phyloP scores from a whole-genome alignment of 2,797 vertebrate genomes.

The Chrysocyon brachyurus region DNA sequence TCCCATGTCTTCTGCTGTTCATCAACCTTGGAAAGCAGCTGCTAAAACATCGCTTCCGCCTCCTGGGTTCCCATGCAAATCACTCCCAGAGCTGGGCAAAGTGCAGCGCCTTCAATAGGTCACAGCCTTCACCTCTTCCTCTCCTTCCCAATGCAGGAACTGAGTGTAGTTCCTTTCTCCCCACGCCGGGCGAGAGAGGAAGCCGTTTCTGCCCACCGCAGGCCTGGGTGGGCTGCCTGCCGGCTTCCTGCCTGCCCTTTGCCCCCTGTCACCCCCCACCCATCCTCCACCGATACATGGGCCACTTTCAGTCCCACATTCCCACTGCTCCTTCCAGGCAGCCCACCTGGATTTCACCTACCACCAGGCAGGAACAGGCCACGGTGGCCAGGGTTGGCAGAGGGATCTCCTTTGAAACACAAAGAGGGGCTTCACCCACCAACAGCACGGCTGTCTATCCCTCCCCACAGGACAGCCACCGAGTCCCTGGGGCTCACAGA shows the following conservation, averaged over 20 bases:
- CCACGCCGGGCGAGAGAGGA: slow-evolving; percentile 85
- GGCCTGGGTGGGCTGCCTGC: slow-evolving; percentile 78
- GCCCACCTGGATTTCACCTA: neutral
- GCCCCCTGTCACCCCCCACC: slow-evolving; percentile 77
- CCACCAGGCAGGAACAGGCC: neutral
- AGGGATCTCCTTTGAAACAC: neutral
- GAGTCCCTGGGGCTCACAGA: neutral
- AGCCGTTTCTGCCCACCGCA: slow-evolving; percentile 87
- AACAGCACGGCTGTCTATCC: neutral
- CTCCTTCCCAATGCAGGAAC: slow-evolving; percentile 87
- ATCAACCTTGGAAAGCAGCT: slow-evolving; percentile 88
- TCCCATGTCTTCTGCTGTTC: slow-evolving; percentile 86
- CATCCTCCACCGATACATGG: neutral
- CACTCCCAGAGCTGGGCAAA: slow-evolving; percentile 77
- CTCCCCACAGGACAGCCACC: neutral
- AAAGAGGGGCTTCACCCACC: neutral
- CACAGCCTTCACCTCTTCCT: slow-evolving; percentile 76
- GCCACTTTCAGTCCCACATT: fast-evolving
- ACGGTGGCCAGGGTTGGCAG: neutral
- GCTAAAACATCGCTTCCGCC: slow-evolving; percentile 84
- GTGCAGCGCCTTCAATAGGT: slow-evolving; percentile 74
- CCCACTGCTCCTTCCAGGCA: neutral
- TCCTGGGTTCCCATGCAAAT: slow-evolving; percentile 89
- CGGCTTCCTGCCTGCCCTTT: slow-evolving; percentile 84
- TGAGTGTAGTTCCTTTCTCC: slow-evolving; percentile 82